A percentile compares a stretch with the other conserved stretches of the same genome.
phyloP scores from a whole-genome alignment of 2,888 invertebrate genomes.

The Apocheima hispidaria region DNA sequence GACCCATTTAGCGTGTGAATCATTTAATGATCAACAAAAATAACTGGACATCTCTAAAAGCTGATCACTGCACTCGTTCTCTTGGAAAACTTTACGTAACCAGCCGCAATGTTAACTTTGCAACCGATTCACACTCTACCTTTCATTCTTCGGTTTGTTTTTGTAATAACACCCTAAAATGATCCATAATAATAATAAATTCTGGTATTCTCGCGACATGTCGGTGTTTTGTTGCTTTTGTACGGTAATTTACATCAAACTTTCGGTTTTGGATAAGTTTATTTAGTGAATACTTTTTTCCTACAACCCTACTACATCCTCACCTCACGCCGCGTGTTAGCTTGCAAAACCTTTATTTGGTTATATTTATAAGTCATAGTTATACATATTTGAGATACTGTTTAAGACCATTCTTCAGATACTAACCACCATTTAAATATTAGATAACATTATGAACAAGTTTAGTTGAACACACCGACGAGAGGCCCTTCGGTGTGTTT shows the following conservation, averaged over 20 bases:
- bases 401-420: too few relatives aligned
- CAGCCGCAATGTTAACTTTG: slow-evolving; percentile 43
- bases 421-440: too few relatives aligned
- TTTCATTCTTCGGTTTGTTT: slow-evolving; percentile 53
- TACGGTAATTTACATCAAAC: slow-evolving; percentile 22
- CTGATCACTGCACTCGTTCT: slow-evolving; percentile 8
- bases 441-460: too few relatives aligned
- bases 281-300: background rate
- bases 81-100: background rate
- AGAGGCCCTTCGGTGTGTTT: too few relatives aligned
- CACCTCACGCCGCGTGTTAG: too few relatives aligned
- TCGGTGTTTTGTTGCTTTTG: slow-evolving; percentile 33
- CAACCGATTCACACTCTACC: slow-evolving; percentile 43
- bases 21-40: slow-evolving; percentile 64
- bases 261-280: slow-evolving; percentile 3
- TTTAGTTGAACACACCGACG: too few relatives aligned
- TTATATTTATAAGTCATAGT: too few relatives aligned
- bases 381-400: too few relatives aligned
- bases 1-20: slow-evolving; percentile 81
- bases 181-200: slow-evolving; percentile 56
- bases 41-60: slow-evolving; percentile 40
- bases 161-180: slow-evolving; percentile 56
- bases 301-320: too few relatives aligned
- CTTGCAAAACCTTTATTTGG: too few relatives aligned
- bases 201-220: slow-evolving; percentile 44